Percentiles rank a stretch among this genome's conserved stretches.
phyloP scores from a whole-genome alignment of 2,888 invertebrate species.

The Campoletis raptor region DNA sequence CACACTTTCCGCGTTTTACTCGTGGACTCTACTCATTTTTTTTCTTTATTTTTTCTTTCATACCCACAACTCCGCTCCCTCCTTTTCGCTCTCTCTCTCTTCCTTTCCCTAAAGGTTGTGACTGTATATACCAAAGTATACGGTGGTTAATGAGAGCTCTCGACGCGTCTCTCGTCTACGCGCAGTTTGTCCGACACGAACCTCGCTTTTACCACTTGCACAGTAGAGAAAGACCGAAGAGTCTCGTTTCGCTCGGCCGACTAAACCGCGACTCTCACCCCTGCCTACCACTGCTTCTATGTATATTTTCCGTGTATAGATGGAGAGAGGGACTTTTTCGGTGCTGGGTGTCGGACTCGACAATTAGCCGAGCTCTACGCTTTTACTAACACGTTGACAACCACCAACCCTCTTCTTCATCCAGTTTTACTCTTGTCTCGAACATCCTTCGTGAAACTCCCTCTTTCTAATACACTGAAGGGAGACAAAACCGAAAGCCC shows the following conservation, averaged over 20 bases:
- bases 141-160: conserved; percentile 37
- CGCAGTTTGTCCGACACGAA: conserved; percentile 24
- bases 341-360: conserved; percentile 36
- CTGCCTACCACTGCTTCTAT: neutral
- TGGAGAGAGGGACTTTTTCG: conserved; percentile 5
- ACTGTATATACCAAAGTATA: neutral
- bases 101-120: neutral
- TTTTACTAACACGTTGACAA: conserved; percentile 51
- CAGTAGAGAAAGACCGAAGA: conserved; percentile 21
- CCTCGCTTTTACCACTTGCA: conserved; percentile 31
- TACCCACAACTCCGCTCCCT: neutral
- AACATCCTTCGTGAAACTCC: conserved; percentile 24
- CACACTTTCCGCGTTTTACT: conserved; percentile 49
- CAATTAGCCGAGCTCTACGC: conserved; percentile 56
- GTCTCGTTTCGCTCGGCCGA: conserved; percentile 22
- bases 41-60: neutral
- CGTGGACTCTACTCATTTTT: neutral
- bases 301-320: conserved; percentile 44
- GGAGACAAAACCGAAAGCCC: neutral
- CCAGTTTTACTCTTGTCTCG: conserved; percentile 34
- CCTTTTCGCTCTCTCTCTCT: conserved; percentile 18
- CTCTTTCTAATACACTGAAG: conserved; percentile 10
- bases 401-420: conserved; percentile 37
- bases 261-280: conserved; percentile 42
- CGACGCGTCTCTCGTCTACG: conserved; percentile 23